Evolutionary conservation across 2,113 vertebrate genomes (phyloP).

Genomic region (Dicentrarchus labrax): DNA sequence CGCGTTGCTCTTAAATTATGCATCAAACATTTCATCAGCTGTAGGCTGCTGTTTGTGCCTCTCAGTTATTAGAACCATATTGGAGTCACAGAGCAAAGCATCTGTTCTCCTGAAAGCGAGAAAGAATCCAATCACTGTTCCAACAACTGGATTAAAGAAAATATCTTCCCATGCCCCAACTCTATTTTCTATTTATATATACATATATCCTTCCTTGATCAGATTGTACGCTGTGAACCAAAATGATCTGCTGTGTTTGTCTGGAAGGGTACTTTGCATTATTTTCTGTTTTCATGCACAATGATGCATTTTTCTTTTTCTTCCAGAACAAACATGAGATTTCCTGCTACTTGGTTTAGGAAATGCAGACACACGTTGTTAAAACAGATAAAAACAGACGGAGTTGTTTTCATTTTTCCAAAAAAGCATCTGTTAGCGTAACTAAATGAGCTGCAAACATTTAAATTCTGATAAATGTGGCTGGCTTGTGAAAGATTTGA

Average conservation of each 20-base stretch:
- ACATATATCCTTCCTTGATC: not conserved
- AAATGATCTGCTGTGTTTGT: not conserved
- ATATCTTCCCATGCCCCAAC: not conserved
- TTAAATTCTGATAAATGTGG: too few species aligned
- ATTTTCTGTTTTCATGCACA: too few species aligned
- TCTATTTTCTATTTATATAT: too few species aligned
- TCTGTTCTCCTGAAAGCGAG: not conserved
- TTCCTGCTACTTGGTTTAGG: too few species aligned
- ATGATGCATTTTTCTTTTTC: too few species aligned
- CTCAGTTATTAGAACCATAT: too few species aligned
- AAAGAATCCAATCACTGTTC: not conserved
- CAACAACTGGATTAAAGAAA: too few species aligned
- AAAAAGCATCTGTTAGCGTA: not conserved
- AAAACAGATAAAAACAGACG: not conserved
- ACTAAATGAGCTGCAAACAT: not conserved
- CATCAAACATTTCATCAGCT: not conserved
- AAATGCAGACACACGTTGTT: too few species aligned
- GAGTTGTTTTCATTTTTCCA: too few species aligned
- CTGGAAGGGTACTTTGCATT: not conserved
- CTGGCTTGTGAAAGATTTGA: too few species aligned
- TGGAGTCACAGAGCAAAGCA: not conserved
- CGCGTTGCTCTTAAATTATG: not conserved
- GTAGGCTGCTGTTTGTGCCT: not conserved
- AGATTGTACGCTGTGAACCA: not conserved
- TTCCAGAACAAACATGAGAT: too few species aligned